Conservation (phyloP, 2,888 invertebrate genomes). For the Alsophila aescularia region DNA sequence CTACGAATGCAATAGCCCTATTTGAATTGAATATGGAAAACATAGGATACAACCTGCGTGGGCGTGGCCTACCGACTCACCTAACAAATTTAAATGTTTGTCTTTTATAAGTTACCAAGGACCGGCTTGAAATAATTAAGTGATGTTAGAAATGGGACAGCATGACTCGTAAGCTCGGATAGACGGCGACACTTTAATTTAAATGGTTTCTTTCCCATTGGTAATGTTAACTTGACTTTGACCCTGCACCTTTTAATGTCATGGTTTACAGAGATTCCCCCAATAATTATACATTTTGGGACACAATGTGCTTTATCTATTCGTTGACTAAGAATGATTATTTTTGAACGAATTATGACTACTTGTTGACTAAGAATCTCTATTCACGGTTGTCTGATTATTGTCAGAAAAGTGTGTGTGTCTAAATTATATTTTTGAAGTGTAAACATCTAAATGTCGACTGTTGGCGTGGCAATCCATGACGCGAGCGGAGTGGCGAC, state of each 20-base stretch:
- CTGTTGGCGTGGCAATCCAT: too few species aligned
- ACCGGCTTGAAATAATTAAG: conserved; percentile 49
- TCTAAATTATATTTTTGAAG: too few species aligned
- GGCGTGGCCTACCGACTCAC: conserved; percentile 51
- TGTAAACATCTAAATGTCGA: too few species aligned
- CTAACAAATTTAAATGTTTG: conserved; percentile 58
- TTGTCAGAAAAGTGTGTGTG: too few species aligned
- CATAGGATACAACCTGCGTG: conserved; percentile 45
- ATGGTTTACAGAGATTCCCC: too few species aligned
- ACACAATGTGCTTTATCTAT: too few species aligned
- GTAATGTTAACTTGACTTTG: not conserved
- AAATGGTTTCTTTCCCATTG: conserved; percentile 33
- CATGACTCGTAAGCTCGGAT: conserved; percentile 42
- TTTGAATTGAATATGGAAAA: conserved; percentile 69
- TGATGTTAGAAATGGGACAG: conserved; percentile 33
- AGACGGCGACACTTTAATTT: conserved; percentile 45
- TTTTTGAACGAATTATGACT: too few species aligned
- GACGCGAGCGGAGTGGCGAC: too few species aligned
- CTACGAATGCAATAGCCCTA: conserved; percentile 44
- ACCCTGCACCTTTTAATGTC: not conserved
- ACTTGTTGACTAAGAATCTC: too few species aligned
- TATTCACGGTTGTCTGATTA: too few species aligned
- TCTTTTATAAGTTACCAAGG: conserved; percentile 49
- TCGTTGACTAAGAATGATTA: too few species aligned
- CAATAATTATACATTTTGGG: too few species aligned